A percentile compares a stretch with the other conserved stretches of the same genome.
Evolutionary conservation across 2,113 vertebrate species (phyloP).

Genomic region (Zapornia atra): DNA sequence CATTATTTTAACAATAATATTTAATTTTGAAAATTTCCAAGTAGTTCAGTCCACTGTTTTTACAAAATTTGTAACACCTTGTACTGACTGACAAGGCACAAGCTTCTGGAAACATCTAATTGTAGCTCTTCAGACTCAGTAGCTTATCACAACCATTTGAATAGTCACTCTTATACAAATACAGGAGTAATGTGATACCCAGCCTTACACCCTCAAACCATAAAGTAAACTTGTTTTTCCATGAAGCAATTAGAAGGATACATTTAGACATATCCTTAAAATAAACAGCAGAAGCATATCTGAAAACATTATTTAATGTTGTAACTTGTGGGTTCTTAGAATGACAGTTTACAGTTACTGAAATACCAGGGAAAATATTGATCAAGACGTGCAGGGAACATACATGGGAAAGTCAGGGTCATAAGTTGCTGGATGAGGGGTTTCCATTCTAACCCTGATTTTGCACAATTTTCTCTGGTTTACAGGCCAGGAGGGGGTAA

Average conservation of each 20-base stretch:
- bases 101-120: slow-evolving; percentile 60
- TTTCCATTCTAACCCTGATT: not conserved
- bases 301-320: slow-evolving; percentile 36
- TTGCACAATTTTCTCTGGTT: not conserved
- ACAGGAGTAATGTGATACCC: slow-evolving; percentile 43
- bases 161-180: slow-evolving; percentile 8
- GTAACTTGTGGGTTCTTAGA: slow-evolving; percentile 39
- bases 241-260: slow-evolving; percentile 67
- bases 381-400: not conserved
- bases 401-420: not conserved
- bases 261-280: slow-evolving; percentile 63
- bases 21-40: not conserved
- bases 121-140: slow-evolving; percentile 20
- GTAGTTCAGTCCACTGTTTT: not conserved
- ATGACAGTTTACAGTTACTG: not conserved
- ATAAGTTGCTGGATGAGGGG: not conserved
- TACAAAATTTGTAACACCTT: not conserved
- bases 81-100: slow-evolving; percentile 21
- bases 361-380: slow-evolving; percentile 31
- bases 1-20: not conserved
- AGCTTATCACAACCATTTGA: slow-evolving; percentile 53
- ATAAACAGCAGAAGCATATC: slow-evolving; percentile 66
- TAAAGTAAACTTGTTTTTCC: slow-evolving; percentile 72
- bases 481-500: not conserved
- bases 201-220: slow-evolving; percentile 64